Percentiles rank a stretch among this genome's conserved stretches.
phyloP scores from a whole-genome alignment of 2,113 vertebrate species.

The Coreoperca whiteheadi region DNA sequence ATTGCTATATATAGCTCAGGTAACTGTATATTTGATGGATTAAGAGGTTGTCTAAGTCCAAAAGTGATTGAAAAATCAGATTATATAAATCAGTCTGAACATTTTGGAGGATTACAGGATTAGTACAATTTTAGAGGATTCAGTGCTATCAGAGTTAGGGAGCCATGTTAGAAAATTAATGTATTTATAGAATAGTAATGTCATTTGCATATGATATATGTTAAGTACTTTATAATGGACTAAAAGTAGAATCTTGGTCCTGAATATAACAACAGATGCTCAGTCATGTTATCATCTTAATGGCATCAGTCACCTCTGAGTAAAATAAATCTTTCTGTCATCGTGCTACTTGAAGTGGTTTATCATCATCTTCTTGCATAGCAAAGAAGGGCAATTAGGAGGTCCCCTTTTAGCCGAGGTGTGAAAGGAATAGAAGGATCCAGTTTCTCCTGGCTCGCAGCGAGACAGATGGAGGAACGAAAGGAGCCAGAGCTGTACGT shows the following conservation, averaged over 20 bases:
- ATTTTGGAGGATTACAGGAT: conserved; percentile 20
- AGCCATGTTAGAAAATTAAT: conserved; percentile 18
- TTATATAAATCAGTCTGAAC: conserved; percentile 8
- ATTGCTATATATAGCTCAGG: not conserved
- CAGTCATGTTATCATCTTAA: conserved; percentile 18
- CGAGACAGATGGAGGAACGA: conserved; percentile 44
- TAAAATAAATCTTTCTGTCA: conserved; percentile 60
- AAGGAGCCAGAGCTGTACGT: conserved; percentile 37
- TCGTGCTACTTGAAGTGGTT: conserved; percentile 40
- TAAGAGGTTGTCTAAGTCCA: not conserved
- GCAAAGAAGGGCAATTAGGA: conserved; percentile 47
- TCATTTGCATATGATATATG: conserved; percentile 21
- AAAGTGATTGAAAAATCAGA: not conserved
- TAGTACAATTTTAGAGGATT: not conserved
- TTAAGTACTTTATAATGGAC: conserved; percentile 16
- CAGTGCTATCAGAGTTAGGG: not conserved
- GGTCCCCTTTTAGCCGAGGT: conserved; percentile 59
- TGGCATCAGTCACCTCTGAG: conserved; percentile 39
- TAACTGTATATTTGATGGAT: not conserved
- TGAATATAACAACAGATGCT: conserved; percentile 44
- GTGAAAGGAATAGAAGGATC: conserved; percentile 45
- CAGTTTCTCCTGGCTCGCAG: conserved; percentile 52
- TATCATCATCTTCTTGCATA: conserved; percentile 48
- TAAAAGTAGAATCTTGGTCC: conserved; percentile 42
- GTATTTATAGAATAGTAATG: conserved; percentile 18